These are phyloP conservation scores for Stenolophus ochropezus DNA, from an alignment of 2,888 invertebrate genomes.

Conservation along the genomic window DNA sequence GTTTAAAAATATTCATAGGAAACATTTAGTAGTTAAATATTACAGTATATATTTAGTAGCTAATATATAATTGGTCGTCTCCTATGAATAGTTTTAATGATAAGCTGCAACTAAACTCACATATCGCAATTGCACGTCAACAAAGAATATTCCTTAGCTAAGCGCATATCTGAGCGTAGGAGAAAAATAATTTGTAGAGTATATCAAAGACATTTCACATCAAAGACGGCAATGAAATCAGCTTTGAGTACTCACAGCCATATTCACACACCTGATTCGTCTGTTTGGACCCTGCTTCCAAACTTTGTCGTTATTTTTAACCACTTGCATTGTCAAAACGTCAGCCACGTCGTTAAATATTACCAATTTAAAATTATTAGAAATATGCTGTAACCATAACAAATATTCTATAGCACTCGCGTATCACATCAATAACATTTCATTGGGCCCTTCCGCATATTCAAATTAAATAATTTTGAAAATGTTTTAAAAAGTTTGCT, in stretches of 20 bases:
- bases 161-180: neutral
- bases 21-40: neutral
- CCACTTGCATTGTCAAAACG: neutral
- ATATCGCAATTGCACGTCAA: neutral
- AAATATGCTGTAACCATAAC: too few species aligned
- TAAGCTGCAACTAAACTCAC: neutral
- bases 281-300: neutral
- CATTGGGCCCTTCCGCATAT: too few species aligned
- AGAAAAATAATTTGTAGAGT: neutral
- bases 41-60: neutral
- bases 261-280: conserved; percentile 23
- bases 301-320: neutral
- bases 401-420: too few species aligned
- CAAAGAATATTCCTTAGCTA: neutral
- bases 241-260: conserved; percentile 50
- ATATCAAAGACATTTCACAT: conserved; percentile 21
- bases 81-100: neutral
- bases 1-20: neutral
- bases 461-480: too few species aligned
- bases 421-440: too few species aligned
- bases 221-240: conserved; percentile 46
- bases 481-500: too few species aligned
- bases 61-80: neutral
- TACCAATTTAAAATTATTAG: too few species aligned
- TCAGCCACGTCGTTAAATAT: too few species aligned